Base-by-base conservation (phyloP, 1,140 invertebrate genomes). In the Diorhabda elongata region DNA sequence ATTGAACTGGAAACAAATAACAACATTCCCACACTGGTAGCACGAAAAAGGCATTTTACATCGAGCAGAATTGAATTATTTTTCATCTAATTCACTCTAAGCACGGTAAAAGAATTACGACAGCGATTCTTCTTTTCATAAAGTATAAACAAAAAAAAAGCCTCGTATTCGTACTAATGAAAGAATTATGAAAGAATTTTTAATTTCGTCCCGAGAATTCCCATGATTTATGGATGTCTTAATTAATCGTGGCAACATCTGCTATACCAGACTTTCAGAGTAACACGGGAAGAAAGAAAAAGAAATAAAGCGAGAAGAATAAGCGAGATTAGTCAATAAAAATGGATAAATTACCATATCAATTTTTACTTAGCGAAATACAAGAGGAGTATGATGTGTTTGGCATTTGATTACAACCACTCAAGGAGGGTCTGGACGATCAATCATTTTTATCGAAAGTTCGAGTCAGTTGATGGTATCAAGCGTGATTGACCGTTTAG, bases 161-260 rank as follows among this genome's bases (percentile, higher is more conserved):
- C 63, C 57, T 58, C 69, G 56, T 74, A 69, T 74, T 74, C 71
- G 64, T 74, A 70, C 73, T 74, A 72, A 74, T 74, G 73, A 67
- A 66, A 70, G 66, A 72, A 72, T 74, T 72, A 74, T 73, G 74
- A 71, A 71, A 63, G 71, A 73, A 75, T 75, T 75, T 75, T 75
- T 75, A 75, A 75, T 75, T 71, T 67, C 70, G 61, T 59, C 68
- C 61, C 44, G 69, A 68, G 61, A 72, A 66, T 74, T 67, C 59
- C 58, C 61, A 71, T 75, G 74, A 75, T 75, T 75, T 75, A 75
- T 70, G 74, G 68, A 59, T 61, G 64, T 67, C 74, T 75, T 75
- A 75, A 75, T 75, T 75, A 73, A 75, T 71, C 64, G 69, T 70
- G 70, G 66, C 47, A 73, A 71, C 72, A 73, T 68, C 69, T 73